phyloP scores from a whole-genome alignment of 2,113 vertebrate species.

The Ibidorhyncha struthersii region DNA sequence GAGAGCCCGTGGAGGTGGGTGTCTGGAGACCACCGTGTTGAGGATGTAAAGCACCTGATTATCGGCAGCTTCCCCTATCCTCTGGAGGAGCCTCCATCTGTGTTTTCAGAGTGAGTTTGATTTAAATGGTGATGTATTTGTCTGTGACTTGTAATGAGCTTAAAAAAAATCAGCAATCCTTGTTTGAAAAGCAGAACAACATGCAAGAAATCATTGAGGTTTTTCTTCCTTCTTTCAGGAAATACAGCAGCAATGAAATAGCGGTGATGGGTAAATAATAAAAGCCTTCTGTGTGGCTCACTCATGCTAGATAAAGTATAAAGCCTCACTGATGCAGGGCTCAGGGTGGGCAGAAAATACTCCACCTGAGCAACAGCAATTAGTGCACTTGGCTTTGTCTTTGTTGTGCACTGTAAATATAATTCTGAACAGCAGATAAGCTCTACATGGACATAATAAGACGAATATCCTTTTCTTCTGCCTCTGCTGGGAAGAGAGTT shows the following conservation, averaged over 20 bases:
- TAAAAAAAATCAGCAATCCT: background rate
- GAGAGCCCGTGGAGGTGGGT: background rate
- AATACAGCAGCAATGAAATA: background rate
- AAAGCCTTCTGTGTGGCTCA: background rate
- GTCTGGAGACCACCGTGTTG: background rate
- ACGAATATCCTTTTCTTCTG: background rate
- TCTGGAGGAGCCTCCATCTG: background rate
- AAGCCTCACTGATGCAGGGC: background rate
- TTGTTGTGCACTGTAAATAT: background rate
- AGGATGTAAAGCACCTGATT: background rate
- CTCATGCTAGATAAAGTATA: background rate
- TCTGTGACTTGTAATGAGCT: background rate
- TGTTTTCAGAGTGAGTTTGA: background rate
- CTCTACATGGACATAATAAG: background rate
- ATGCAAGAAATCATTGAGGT: background rate
- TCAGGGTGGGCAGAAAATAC: background rate
- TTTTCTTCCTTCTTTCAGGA: slow-evolving; percentile 20
- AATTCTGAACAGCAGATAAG: slow-evolving; percentile 32
- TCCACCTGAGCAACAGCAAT: slow-evolving; percentile 56
- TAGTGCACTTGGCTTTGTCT: slow-evolving; percentile 21
- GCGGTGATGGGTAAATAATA: background rate
- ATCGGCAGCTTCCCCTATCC: background rate
- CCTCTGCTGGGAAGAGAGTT: slow-evolving; percentile 19
- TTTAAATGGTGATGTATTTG: slow-evolving; percentile 2
- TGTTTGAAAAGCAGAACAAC: background rate